phyloP scores from a whole-genome alignment of 2,888 invertebrate genomes.

The Drosophila pseudotakahashii region DNA sequence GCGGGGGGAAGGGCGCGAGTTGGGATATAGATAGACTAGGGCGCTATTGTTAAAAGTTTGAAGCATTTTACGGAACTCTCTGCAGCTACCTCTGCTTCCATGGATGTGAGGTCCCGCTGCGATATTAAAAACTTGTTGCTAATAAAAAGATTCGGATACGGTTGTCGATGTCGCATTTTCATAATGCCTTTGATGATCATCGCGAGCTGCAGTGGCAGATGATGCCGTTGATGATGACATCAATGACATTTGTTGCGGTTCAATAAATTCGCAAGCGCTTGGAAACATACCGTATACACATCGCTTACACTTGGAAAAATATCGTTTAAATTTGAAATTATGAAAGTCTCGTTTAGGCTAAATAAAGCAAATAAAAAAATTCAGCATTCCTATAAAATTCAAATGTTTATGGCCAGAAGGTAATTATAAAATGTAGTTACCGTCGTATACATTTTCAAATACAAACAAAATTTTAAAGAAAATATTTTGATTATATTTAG shows the following conservation, averaged over 20 bases:
- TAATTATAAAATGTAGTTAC: too few species aligned
- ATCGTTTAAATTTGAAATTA: too few species aligned
- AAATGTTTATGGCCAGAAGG: too few species aligned
- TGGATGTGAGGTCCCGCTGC: conserved; percentile 56
- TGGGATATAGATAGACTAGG: conserved; percentile 47
- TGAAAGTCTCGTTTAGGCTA: too few species aligned
- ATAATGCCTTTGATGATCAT: conserved; percentile 21
- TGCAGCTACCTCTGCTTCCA: conserved; percentile 14
- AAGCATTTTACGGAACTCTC: conserved; percentile 51
- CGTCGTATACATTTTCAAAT: too few species aligned
- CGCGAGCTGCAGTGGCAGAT: conserved; percentile 40
- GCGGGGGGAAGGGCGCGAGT: conserved; percentile 10
- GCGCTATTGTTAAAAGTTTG: conserved; percentile 63
- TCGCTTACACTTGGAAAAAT: neutral
- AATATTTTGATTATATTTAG: too few species aligned
- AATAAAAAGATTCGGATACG: conserved; percentile 66
- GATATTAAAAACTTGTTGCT: conserved; percentile 80
- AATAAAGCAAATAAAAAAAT: too few species aligned
- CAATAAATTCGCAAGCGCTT: conserved; percentile 74
- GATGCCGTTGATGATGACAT: conserved; percentile 58
- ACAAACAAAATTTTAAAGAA: too few species aligned
- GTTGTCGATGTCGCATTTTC: conserved; percentile 43
- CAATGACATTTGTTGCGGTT: conserved; percentile 79
- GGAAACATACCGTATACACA: conserved; percentile 20
- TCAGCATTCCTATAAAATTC: too few species aligned